Conservation (phyloP, 1,140 invertebrate species). For the Psix sp. region DNA sequence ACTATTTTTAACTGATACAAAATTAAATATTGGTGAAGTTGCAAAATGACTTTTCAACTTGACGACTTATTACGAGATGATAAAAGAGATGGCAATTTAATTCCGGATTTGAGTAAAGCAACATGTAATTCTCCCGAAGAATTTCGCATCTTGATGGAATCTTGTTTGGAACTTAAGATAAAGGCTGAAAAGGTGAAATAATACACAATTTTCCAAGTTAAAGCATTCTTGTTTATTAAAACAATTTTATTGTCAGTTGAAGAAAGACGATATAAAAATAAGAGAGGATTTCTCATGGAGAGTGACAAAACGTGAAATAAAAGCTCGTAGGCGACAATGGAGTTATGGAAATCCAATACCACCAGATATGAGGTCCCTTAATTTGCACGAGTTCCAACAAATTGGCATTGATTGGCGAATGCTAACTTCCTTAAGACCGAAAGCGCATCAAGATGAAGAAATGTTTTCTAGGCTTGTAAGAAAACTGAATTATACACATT, state of each 20-base stretch:
- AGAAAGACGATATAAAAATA: slow-evolving; percentile 74
- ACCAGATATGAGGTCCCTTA: slow-evolving; percentile 86
- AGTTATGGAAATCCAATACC: slow-evolving; percentile 88
- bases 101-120: slow-evolving; percentile 90
- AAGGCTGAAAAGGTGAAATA: slow-evolving; percentile 87
- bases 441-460: slow-evolving; percentile 89
- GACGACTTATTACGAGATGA: slow-evolving; percentile 89
- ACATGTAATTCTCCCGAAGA: slow-evolving; percentile 86
- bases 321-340: slow-evolving; percentile 80
- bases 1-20: no score
- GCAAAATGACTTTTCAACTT: slow-evolving; percentile 80
- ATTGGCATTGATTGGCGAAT: slow-evolving; percentile 96
- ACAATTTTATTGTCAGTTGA: slow-evolving; percentile 63
- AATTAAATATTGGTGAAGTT: no score
- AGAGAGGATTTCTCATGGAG: slow-evolving; percentile 81
- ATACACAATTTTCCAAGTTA: neutral
- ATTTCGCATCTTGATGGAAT: slow-evolving; percentile 87
- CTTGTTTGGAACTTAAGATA: slow-evolving; percentile 93
- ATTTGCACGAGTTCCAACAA: slow-evolving; percentile 86
- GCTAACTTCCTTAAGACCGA: slow-evolving; percentile 90
- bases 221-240: slow-evolving; percentile 3
- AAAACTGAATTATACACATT: no score
- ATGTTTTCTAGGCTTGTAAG: slow-evolving; percentile 86
- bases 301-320: slow-evolving; percentile 81
- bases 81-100: slow-evolving; percentile 88